These are phyloP conservation scores for Pipistrellus pipistrellus DNA, from an alignment of 2,797 vertebrate species.

Conservation along the genomic window DNA sequence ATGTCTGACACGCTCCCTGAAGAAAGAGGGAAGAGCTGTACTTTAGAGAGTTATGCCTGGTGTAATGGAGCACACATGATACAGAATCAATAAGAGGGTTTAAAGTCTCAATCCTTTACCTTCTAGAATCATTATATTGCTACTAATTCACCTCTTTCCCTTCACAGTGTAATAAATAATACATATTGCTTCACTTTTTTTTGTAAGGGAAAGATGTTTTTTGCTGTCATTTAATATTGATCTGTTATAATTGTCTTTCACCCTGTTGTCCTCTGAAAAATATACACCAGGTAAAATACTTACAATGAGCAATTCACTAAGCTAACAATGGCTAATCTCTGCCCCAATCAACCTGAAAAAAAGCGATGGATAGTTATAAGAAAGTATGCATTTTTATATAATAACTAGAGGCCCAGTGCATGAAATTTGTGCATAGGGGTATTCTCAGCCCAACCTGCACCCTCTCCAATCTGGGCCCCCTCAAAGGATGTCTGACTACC, in stretches of 20 bases:
- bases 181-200: constrained; percentile 79
- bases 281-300: neutral
- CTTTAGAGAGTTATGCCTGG: neutral
- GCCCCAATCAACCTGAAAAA: neutral
- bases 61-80: neutral
- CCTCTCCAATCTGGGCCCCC: too few species aligned
- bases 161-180: constrained; percentile 64
- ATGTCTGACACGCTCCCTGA: constrained; percentile 39
- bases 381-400: neutral
- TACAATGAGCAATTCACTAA: neutral
- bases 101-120: constrained; percentile 52
- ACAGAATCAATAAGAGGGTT: constrained; percentile 71
- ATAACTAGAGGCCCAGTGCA: neutral
- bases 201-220: constrained; percentile 66
- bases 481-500: too few species aligned
- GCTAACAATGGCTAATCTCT: neutral
- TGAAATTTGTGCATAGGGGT: too few species aligned
- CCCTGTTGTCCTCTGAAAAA: constrained; percentile 52
- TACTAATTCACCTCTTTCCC: constrained; percentile 65
- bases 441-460: too few species aligned
- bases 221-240: constrained; percentile 62
- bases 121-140: constrained; percentile 60
- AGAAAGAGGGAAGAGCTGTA: neutral
- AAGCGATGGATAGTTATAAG: neutral
- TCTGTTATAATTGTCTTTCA: constrained; percentile 29